Evolutionary conservation across 2,888 invertebrate species (phyloP).

Genomic region (Drosophila nr. fundita): DNA sequence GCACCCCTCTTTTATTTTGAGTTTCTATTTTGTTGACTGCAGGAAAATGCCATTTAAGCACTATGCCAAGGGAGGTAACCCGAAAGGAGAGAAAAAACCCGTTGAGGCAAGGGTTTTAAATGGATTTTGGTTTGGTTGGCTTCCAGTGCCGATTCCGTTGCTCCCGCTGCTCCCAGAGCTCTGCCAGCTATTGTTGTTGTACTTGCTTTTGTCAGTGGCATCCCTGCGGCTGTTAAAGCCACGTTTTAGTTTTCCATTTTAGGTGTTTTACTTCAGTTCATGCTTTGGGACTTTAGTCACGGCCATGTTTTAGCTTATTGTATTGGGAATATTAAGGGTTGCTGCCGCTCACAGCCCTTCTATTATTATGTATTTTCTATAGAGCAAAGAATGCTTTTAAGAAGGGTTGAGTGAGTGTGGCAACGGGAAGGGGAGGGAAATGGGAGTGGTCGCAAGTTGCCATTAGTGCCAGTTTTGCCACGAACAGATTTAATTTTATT

Average conservation of each 20-base stretch:
- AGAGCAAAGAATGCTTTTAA: conserved; percentile 44
- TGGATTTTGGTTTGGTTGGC: conserved; percentile 66
- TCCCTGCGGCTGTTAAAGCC: conserved; percentile 56
- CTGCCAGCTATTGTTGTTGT: background rate
- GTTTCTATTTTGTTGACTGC: conserved; percentile 55
- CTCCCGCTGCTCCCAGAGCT: background rate
- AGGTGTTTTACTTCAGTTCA: conserved; percentile 66
- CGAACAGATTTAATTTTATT: conserved; percentile 82
- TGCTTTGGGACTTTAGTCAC: conserved; percentile 58
- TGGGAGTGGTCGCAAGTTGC: conserved; percentile 48
- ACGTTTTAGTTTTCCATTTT: conserved; percentile 76
- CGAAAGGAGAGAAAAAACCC: conserved; percentile 18
- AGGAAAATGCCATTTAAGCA: conserved; percentile 73
- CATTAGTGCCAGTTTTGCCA: conserved; percentile 71
- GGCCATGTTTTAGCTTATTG: conserved; percentile 71
- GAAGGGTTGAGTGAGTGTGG: conserved; percentile 19
- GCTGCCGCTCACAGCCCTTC: conserved; percentile 25
- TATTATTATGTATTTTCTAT: conserved; percentile 73
- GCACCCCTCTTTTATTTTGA: conserved; percentile 32
- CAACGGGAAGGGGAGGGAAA: background rate
- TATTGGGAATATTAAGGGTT: conserved; percentile 68
- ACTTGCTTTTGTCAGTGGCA: conserved; percentile 59
- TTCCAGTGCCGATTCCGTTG: conserved; percentile 30
- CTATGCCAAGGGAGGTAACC: conserved; percentile 45
- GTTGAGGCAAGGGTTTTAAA: conserved; percentile 64